phyloP scores from a whole-genome alignment of 2,113 vertebrate genomes.

The Anser brachyrhynchus region DNA sequence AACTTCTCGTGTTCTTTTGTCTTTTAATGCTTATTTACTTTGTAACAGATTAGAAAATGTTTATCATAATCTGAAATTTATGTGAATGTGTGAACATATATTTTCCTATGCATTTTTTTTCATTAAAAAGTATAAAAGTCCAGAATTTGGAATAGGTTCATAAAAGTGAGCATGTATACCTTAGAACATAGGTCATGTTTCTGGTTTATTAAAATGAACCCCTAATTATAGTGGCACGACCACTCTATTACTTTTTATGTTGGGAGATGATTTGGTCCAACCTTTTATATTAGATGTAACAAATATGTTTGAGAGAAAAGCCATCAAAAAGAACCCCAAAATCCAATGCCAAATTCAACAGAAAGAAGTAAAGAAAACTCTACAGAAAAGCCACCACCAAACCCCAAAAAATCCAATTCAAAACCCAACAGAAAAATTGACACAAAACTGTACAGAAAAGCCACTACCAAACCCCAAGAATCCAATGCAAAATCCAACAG shows the following conservation, averaged over 20 bases:
- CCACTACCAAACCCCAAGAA: no score
- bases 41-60: not conserved
- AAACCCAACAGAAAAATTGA: no score
- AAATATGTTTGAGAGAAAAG: not conserved
- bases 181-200: not conserved
- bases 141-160: not conserved
- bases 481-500: no score
- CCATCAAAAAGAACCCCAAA: no score
- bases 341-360: no score
- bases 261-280: slow-evolving; percentile 2
- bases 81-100: not conserved
- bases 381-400: no score
- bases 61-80: not conserved
- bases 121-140: not conserved
- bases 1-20: not conserved
- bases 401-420: no score
- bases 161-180: not conserved
- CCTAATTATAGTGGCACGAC: not conserved
- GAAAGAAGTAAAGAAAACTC: no score
- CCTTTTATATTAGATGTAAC: not conserved
- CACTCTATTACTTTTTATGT: not conserved
- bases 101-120: not conserved
- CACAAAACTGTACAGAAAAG: no score
- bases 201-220: not conserved
- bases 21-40: not conserved